Conservation (phyloP, 2,888 invertebrate genomes). For the Trimorus sp. region DNA sequence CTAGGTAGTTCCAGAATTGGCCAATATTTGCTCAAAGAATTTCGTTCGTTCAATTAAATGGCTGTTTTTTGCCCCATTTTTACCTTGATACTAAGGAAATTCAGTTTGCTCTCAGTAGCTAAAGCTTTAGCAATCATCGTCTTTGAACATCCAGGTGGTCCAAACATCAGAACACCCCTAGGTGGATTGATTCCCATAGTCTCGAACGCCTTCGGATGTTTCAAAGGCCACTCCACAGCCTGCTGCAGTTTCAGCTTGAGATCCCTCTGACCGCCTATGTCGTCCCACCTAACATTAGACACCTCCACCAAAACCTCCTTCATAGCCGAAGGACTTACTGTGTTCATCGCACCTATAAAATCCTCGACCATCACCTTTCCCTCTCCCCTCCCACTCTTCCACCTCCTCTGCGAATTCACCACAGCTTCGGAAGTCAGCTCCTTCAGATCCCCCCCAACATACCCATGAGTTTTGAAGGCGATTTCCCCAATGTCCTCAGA, state of each 20-base stretch:
- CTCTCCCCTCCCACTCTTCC: constrained; percentile 25
- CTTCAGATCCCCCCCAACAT: constrained; percentile 93
- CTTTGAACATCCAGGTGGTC: constrained; percentile 99
- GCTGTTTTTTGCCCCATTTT: too few species aligned
- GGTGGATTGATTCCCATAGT: constrained; percentile 93
- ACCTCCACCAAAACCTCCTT: constrained; percentile 93
- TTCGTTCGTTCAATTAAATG: too few species aligned
- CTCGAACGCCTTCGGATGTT: constrained; percentile 90
- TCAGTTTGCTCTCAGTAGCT: constrained; percentile 96
- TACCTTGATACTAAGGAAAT: constrained; percentile 96
- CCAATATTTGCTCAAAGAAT: too few species aligned
- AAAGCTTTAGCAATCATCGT: constrained; percentile 99
- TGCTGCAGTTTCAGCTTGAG: constrained; percentile 93
- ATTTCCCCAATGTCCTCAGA: constrained; percentile 85
- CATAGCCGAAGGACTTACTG: constrained; percentile 94
- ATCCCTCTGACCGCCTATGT: constrained; percentile 95
- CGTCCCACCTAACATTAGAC: constrained; percentile 94
- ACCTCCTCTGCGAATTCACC: constrained; percentile 67
- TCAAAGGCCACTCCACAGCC: constrained; percentile 96
- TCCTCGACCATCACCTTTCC: constrained; percentile 81
- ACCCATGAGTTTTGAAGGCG: constrained; percentile 91
- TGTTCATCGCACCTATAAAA: constrained; percentile 85
- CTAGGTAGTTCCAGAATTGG: too few species aligned
- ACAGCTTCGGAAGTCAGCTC: constrained; percentile 89
- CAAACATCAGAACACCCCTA: constrained; percentile 95